Evolutionary conservation across 2,888 invertebrate species (phyloP).

Genomic region (Drosophila borealis): DNA sequence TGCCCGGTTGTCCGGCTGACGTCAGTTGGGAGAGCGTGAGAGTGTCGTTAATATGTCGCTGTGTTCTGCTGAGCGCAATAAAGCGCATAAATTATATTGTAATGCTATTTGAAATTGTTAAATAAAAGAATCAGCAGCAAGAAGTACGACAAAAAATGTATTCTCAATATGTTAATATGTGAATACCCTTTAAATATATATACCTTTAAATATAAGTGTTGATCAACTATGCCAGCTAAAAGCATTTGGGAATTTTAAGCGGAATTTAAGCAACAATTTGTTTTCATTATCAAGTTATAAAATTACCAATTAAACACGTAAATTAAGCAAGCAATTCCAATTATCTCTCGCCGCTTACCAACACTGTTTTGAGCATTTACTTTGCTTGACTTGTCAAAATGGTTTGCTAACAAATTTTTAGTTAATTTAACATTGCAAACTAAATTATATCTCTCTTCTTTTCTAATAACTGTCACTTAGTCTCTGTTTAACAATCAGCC

Average conservation of each 20-base stretch:
- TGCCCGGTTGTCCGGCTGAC: conserved; percentile 36
- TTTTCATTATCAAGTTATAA: too few relatives aligned
- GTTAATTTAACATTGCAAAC: background rate
- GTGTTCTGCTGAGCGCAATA: conserved; percentile 55
- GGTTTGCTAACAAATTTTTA: too few relatives aligned
- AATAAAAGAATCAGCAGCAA: conserved; percentile 37
- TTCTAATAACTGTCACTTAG: too few relatives aligned
- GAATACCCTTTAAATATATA: conserved; percentile 22
- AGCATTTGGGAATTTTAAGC: too few relatives aligned
- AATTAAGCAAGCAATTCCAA: background rate
- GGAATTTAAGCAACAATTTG: too few relatives aligned
- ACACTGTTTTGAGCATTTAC: background rate
- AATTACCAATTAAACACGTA: too few relatives aligned
- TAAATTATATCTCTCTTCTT: too few relatives aligned
- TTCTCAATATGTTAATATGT: conserved; percentile 3
- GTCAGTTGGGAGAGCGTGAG: conserved; percentile 57
- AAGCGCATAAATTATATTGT: conserved; percentile 75
- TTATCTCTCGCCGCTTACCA: background rate
- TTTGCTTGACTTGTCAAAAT: background rate
- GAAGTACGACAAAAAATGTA: conserved; percentile 2
- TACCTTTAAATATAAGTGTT: too few relatives aligned
- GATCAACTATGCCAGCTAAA: too few relatives aligned
- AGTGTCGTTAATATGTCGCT: conserved; percentile 68
- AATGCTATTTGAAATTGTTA: conserved; percentile 67
- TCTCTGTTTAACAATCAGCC: too few relatives aligned